Evolutionary conservation across 2,113 vertebrate species (phyloP), one percentile per base, ranked within the genome.

Genomic region (Bos javanicus): DNA sequence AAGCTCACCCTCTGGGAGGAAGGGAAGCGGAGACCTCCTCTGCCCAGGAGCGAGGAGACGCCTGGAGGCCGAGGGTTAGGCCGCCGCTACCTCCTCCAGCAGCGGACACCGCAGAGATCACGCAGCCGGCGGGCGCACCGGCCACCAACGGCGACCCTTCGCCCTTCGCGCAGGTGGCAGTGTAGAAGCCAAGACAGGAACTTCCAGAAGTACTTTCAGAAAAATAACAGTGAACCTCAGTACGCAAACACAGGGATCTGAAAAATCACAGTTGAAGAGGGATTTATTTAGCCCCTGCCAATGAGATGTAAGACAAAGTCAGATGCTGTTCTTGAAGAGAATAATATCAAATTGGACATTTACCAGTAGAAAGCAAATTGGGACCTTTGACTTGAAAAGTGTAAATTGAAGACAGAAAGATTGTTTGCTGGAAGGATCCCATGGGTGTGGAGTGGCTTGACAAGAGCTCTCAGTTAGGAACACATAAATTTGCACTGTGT

Each of bases 211-310:
- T 97, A 80, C 62, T 97, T 97, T 95, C 36, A 98, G 98, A 98
- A 98, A 98, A 98, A 97, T 76, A 90, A 90, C 78, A 96, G 86
- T 95, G 46, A 95, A 97, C 98, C 96, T 97, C 98, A 99, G 97
- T 98, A 98, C 98, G 98, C 98, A 98, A 98, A 98, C 98, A 98
- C 94, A 97, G 98, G 97, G 98, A 98, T 98, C 98, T 97, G 97
- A 98, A 98, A 99, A 99, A 98, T 98, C 98, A 98, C 98, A 98
- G 99, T 99, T 99, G 60, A 60, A 33, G 50, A 83, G 30, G 46
- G 36, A 84, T 96, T 97, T 87, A 15, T 71, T 95, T 71, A 88
- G 54, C 11, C 36, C 83, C 30, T 91, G 5, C 30, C 88, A 81
- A 21, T 83, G 54, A 87, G 39, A 5, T 90, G 8, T 97, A 87